A percentile compares a stretch with the other conserved stretches of the same genome.
phyloP scores from a whole-genome alignment of 2,113 vertebrate species.

The Collichthys lucidus region DNA sequence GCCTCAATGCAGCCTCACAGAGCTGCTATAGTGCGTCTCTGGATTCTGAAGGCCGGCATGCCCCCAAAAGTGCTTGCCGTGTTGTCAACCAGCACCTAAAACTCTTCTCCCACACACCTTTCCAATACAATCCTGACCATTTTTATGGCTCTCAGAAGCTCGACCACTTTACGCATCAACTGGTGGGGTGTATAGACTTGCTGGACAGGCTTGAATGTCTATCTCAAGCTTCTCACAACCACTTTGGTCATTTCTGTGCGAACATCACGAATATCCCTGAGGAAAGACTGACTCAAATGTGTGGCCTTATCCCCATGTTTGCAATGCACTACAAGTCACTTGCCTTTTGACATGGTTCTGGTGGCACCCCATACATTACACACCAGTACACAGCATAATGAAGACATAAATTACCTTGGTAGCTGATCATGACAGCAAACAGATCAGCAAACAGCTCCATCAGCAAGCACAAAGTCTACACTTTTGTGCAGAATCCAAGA shows the following conservation, averaged over 20 bases:
- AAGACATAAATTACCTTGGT: background rate
- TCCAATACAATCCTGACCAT: too few species aligned
- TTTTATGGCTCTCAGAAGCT: too few species aligned
- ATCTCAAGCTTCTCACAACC: background rate
- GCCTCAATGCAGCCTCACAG: too few species aligned
- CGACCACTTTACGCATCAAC: too few species aligned
- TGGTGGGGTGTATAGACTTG: background rate
- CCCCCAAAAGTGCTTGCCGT: too few species aligned
- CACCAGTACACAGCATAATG: background rate
- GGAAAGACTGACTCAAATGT: too few species aligned
- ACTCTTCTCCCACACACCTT: too few species aligned
- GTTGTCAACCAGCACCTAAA: too few species aligned
- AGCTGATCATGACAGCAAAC: background rate
- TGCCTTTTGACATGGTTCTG: background rate
- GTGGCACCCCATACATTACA: background rate
- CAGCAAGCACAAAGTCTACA: conserved; percentile 4
- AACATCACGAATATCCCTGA: background rate
- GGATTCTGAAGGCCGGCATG: too few species aligned
- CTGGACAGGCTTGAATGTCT: background rate
- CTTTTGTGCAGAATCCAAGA: conserved; percentile 25
- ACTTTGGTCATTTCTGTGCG: background rate
- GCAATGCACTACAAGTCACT: background rate
- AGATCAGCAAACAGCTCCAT: background rate
- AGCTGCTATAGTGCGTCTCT: too few species aligned
- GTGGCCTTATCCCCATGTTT: background rate